These are phyloP conservation scores for Labroides dimidiatus DNA, from an alignment of 2,797 vertebrate genomes.

Conservation along the genomic window DNA sequence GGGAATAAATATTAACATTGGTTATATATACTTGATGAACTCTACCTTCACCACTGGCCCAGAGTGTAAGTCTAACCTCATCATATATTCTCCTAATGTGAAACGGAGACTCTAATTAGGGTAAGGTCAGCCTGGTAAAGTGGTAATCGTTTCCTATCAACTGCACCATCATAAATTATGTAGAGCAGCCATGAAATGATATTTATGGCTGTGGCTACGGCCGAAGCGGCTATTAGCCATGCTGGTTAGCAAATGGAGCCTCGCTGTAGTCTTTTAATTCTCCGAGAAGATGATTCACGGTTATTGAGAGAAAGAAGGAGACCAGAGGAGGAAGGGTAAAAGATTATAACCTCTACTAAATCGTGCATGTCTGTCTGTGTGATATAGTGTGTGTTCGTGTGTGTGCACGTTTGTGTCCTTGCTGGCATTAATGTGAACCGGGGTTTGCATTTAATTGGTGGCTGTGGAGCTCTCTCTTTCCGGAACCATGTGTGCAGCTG, in stretches of 20 bases:
- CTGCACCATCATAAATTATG: slow-evolving; percentile 66
- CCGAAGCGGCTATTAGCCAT: slow-evolving; percentile 60
- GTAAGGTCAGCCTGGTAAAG: slow-evolving; percentile 65
- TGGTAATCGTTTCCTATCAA: slow-evolving; percentile 63
- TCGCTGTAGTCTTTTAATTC: slow-evolving; percentile 46
- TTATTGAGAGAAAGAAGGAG: slow-evolving; percentile 5
- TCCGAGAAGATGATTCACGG: slow-evolving; percentile 54
- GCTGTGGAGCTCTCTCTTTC: slow-evolving; percentile 31
- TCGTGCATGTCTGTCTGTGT: slow-evolving; percentile 24
- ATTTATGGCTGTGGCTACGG: slow-evolving; percentile 55
- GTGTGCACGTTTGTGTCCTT: slow-evolving; percentile 6
- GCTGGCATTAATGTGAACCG: slow-evolving; percentile 39
- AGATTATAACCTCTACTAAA: slow-evolving; percentile 61
- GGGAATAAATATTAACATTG: background rate
- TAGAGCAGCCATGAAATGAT: slow-evolving; percentile 67
- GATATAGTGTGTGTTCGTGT: slow-evolving; percentile 10
- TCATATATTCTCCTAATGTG: slow-evolving; percentile 59
- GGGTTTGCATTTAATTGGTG: slow-evolving; percentile 63
- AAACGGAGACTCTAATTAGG: slow-evolving; percentile 63
- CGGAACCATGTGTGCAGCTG: slow-evolving; percentile 42
- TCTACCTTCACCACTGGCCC: background rate
- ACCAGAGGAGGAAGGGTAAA: slow-evolving; percentile 31
- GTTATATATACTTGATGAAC: slow-evolving; percentile 6
- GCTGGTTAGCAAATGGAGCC: slow-evolving; percentile 63
- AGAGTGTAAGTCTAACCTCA: slow-evolving; percentile 32